Evolutionary conservation across 2,888 invertebrate species (phyloP), one percentile per base, ranked within the genome.

Genomic region (Agapostemon virescens): DNA sequence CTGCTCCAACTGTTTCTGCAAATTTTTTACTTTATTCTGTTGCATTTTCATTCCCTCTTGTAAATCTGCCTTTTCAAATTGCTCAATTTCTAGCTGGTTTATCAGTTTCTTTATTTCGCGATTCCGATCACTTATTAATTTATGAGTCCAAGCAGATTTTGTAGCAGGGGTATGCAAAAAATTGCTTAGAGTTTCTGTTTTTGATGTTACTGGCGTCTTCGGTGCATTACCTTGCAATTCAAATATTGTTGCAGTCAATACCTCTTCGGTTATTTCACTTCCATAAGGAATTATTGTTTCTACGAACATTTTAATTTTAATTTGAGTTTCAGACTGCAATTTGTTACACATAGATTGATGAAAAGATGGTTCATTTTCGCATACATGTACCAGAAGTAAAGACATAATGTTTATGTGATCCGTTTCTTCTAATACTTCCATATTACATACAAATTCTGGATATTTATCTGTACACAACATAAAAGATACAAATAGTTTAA

Each of bases 51-150:
- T 88, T 86, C 95, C 95, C 42, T 95, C 95, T 77, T 94, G 94
- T 26, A 96, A 88, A 86, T 95, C 95, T 76, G 93, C 93, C 71
- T 95, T 94, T 86, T 96, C 95, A 88, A 94, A 95, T 55, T 94
- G 93, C 89, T 95, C 95, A 0, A 94, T 93, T 84, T 95, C 95
- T 9, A 96, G 90, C 33, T 95, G 94, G 0, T 94, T 94, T 83
- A 93, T 94, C 61, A 96, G 88, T 5, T 93, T 92, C 26, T 94
- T 92, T 17, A 96, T 93, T 86, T 94, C 93, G 6, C 91, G 90
- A 80, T 92, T 91, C 40, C 91, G 90, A 92, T 69, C 94, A 92
- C n/a, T 94, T 92, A 90, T 81, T 36, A 90, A 86, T 52, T 87
- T 88, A 61, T 90, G 85, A 70, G 82, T 89, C 17, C 88, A 89